Evolutionary conservation across 2,888 invertebrate species (phyloP).

Genomic region (Thumatha senex): DNA sequence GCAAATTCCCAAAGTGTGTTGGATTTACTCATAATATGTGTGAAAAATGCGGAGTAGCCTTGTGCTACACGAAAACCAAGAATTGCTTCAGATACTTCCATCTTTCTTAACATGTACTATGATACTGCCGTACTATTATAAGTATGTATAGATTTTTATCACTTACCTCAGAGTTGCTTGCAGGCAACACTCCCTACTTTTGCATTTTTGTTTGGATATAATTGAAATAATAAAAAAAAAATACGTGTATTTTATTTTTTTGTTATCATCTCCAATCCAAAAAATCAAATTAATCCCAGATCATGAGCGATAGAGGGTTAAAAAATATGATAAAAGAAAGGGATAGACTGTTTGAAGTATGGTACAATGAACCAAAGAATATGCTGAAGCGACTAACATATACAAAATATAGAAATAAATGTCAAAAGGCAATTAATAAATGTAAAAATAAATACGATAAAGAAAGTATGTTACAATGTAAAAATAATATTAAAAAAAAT

Average conservation of each 20-base stretch:
- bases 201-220: neutral
- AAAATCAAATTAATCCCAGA: neutral
- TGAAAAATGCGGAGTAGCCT: slow-evolving; percentile 1
- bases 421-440: too few species aligned
- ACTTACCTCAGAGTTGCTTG: neutral
- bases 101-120: neutral
- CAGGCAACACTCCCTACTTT: neutral
- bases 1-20: slow-evolving; percentile 21
- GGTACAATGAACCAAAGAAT: too few species aligned
- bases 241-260: neutral
- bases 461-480: too few species aligned
- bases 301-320: neutral
- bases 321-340: too few species aligned
- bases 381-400: too few species aligned
- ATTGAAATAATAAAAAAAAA: neutral
- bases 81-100: slow-evolving; percentile 2
- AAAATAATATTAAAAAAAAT: too few species aligned
- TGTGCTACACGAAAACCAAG: slow-evolving; percentile 6
- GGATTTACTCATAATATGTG: slow-evolving; percentile 3
- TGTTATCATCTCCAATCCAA: neutral
- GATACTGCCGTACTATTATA: too few species aligned
- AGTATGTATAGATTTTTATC: neutral
- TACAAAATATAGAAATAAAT: too few species aligned
- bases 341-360: too few species aligned
- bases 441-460: too few species aligned